These are phyloP conservation scores for Melanophora roralis DNA, from an alignment of 2,888 invertebrate species.

Conservation along the genomic window DNA sequence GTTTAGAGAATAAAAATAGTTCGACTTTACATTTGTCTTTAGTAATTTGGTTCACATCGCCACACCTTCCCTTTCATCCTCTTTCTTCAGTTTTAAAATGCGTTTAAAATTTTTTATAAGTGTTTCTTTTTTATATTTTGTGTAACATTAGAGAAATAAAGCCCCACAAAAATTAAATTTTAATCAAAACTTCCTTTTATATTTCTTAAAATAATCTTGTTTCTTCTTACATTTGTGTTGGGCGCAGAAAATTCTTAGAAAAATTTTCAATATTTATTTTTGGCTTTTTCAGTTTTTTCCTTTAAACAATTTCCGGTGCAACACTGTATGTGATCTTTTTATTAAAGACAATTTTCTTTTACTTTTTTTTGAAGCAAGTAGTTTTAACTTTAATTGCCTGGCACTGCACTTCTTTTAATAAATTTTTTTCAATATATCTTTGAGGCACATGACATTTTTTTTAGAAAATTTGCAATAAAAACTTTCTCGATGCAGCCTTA, in stretches of 20 bases:
- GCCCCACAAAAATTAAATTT: neutral
- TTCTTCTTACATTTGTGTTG: conserved; percentile 62
- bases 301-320: conserved; percentile 59
- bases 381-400: conserved; percentile 48
- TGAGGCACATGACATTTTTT: conserved; percentile 33
- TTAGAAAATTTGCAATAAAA: neutral
- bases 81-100: too few relatives aligned
- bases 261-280: conserved; percentile 25
- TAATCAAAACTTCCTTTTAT: conserved; percentile 40
- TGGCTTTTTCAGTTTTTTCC: neutral
- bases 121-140: neutral
- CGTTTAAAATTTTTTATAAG: neutral
- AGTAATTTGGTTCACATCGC: too few relatives aligned
- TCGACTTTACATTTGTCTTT: too few relatives aligned
- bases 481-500: conserved; percentile 19
- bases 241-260: conserved; percentile 30
- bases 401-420: conserved; percentile 57
- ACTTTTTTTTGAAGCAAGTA: neutral
- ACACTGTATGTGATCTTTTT: conserved; percentile 22
- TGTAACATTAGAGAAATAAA: neutral
- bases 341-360: neutral
- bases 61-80: too few relatives aligned
- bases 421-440: conserved; percentile 18
- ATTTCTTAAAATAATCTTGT: conserved; percentile 56
- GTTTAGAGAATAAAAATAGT: too few relatives aligned